Base-by-base conservation (phyloP, 1,140 invertebrate genomes). In the Eupristina koningsbergeri region DNA sequence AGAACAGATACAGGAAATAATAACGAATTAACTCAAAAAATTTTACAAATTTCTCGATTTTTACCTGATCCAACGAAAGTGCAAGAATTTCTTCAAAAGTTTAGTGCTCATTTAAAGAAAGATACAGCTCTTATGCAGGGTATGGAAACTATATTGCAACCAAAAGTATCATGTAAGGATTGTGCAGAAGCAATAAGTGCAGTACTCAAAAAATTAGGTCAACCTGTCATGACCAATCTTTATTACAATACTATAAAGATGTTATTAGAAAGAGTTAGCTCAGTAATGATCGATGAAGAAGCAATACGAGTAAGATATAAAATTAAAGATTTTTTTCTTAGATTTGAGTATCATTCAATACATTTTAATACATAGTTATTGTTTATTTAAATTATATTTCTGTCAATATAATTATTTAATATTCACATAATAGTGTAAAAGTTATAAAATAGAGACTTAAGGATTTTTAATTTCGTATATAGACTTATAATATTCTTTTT, bases 211-310 rank as follows among this genome's bases (percentile, higher is more conserved):
- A 98, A 98, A 91, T 93, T 99, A 0, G 98, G 98, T 7, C 95
- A 97, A 87, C 97, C 98, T 1, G 95, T 98, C 0, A 98, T 98
- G 95, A 98, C 97, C 1, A 98, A 99, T 93, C 91, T 98, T 45
- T 98, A 98, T 89, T 99, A 99, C 91, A 98, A 98, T 88, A 98
- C 97, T 1, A 96, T 99, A 87, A 98, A 99, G 93, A 97, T 98
- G 94, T 91, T 99, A 22, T 93, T 99, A 45, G 98, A 99, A 92
- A 93, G 98, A 86, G 96, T 98, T 22, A 98, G 97, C 61, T 98
- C 97, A 0, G 97, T 99, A 5, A 97, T 99, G 96, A 96, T 99
- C 29, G 98, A 99, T 90, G 95, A 96, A 86, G 95, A 96, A 84
- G 97, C 97, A 0, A 94, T 98, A 81, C 94, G 95, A 78, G 93